These are phyloP conservation scores for Minunthozetes semirufus DNA, from an alignment of 2,888 invertebrate genomes.

Conservation along the genomic window DNA sequence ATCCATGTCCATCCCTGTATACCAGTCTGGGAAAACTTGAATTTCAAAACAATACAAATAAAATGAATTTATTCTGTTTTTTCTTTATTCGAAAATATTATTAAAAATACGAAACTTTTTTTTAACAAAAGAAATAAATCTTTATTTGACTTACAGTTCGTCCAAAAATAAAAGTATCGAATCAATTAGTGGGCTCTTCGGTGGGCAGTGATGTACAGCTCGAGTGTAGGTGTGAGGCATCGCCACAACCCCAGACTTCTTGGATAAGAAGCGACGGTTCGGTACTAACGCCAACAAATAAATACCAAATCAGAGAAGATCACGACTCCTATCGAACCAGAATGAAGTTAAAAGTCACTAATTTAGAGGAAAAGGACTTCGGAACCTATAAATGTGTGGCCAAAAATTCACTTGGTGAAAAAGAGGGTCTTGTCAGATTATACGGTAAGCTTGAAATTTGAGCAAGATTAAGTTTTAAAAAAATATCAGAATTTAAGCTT, in stretches of 20 bases:
- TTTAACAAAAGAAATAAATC: background rate
- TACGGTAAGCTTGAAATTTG: constrained; percentile 34
- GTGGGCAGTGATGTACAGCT: constrained; percentile 41
- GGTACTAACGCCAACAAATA: constrained; percentile 39
- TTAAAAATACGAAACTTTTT: background rate
- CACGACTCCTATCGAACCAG: constrained; percentile 36
- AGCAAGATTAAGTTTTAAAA: no score
- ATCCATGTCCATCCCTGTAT: no score
- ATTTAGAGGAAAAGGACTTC: constrained; percentile 38
- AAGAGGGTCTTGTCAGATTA: constrained; percentile 36
- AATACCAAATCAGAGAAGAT: constrained; percentile 41
- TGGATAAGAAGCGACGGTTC: constrained; percentile 42
- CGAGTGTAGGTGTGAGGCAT: constrained; percentile 43
- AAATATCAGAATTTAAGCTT: background rate
- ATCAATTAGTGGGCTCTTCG: constrained; percentile 42
- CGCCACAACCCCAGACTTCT: constrained; percentile 41
- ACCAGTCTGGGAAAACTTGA: no score
- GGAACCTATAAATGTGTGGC: constrained; percentile 39
- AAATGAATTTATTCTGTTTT: background rate
- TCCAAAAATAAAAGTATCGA: constrained; percentile 43
- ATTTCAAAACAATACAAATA: no score
- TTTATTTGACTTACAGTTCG: constrained; percentile 38
- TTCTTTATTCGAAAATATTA: background rate
- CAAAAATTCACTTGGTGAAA: constrained; percentile 38
- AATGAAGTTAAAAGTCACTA: constrained; percentile 37